These are phyloP conservation scores for Euleptes europaea DNA, from an alignment of 2,113 vertebrate genomes.

Conservation along the genomic window DNA sequence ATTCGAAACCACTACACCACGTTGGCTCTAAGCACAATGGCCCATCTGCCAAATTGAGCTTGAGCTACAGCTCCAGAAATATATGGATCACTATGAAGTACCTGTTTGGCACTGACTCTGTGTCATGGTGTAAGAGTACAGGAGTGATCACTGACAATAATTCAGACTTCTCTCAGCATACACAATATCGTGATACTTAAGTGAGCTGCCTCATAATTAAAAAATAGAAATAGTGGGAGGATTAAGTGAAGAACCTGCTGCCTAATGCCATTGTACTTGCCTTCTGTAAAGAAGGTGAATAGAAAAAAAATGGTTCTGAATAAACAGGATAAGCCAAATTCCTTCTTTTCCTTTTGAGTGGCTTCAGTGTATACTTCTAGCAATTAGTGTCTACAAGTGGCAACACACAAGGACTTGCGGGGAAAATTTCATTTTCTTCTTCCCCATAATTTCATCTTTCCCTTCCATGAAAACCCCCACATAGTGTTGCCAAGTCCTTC, in stretches of 20 bases:
- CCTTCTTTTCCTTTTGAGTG: neutral
- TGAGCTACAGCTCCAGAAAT: neutral
- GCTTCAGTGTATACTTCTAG: neutral
- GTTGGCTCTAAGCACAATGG: neutral
- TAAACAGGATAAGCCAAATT: neutral
- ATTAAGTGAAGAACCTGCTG: neutral
- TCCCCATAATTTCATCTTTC: no score
- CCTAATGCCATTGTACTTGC: neutral
- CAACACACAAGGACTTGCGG: no score
- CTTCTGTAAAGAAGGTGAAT: neutral
- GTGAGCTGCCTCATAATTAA: neutral
- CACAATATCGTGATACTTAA: neutral
- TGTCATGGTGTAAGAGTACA: neutral
- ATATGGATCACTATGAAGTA: neutral
- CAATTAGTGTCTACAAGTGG: neutral
- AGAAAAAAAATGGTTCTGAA: neutral
- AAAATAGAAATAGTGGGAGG: neutral
- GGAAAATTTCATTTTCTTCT: no score
- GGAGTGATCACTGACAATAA: neutral
- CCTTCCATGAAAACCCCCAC: no score
- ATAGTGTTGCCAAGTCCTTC: no score
- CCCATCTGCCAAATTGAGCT: neutral
- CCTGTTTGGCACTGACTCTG: neutral
- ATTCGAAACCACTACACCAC: no score
- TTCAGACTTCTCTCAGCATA: conserved; percentile 6